A percentile compares a stretch with the other conserved stretches of the same genome.
Conservation (phyloP, 2,888 invertebrate species). For the Elysia crispata region DNA sequence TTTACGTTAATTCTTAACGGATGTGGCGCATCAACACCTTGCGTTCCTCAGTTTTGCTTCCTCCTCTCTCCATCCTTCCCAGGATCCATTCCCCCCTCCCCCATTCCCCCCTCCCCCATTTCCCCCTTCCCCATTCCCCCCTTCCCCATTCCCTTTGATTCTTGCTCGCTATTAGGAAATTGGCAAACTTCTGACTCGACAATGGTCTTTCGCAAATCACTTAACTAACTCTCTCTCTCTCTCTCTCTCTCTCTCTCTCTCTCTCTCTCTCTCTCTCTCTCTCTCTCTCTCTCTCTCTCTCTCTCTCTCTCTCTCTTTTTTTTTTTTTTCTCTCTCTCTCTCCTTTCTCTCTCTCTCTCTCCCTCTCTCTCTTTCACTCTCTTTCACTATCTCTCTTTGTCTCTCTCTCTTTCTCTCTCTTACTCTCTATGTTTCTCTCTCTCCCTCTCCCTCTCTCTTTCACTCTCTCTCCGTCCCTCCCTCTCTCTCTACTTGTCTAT, state of each 20-base stretch:
- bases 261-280: neutral
- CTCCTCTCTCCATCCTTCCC: too few species aligned
- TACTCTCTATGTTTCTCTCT: slow-evolving; percentile 19
- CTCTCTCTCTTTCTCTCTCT: slow-evolving; percentile 6
- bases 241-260: neutral
- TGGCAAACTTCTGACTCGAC: too few species aligned
- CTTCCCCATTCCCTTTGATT: neutral
- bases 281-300: neutral
- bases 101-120: too few species aligned
- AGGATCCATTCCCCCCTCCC: too few species aligned
- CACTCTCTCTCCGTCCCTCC: too few species aligned
- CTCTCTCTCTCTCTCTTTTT: slow-evolving; percentile 27
- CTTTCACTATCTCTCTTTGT: neutral
- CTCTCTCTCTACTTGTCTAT: too few species aligned
- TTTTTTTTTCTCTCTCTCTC: neutral
- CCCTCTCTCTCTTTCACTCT: neutral
- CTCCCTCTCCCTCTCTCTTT: neutral
- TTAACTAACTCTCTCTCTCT: too few species aligned
- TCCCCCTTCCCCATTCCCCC: too few species aligned
- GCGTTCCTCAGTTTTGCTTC: too few species aligned
- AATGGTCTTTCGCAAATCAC: too few species aligned
- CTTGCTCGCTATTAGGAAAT: neutral
- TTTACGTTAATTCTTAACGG: too few species aligned
- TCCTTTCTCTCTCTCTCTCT: neutral
- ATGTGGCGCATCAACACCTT: too few species aligned